Evolutionary conservation across 2,888 invertebrate species (phyloP).

Genomic region (Cistogaster globosa): DNA sequence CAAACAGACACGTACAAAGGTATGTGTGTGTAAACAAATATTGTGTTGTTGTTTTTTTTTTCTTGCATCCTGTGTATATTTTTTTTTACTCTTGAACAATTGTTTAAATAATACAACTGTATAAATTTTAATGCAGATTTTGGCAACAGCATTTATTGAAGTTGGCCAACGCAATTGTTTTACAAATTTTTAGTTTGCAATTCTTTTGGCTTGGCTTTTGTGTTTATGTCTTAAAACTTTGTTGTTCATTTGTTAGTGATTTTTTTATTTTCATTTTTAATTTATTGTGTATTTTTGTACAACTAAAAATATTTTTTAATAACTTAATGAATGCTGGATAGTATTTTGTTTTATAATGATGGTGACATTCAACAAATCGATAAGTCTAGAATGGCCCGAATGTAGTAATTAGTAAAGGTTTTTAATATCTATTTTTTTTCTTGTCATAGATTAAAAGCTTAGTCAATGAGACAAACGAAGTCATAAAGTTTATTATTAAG

Average conservation of each 20-base stretch:
- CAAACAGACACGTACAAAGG: conserved; percentile 1
- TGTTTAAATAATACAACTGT: conserved; percentile 76
- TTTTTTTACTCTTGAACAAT: conserved; percentile 24
- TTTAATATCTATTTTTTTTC: too few species aligned
- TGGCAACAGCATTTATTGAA: conserved; percentile 77
- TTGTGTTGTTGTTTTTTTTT: neutral
- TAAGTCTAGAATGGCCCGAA: neutral
- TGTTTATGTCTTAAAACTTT: conserved; percentile 33
- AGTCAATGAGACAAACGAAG: too few species aligned
- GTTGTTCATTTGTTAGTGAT: conserved; percentile 44
- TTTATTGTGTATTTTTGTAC: conserved; percentile 22
- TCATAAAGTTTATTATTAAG: too few species aligned
- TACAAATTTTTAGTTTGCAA: conserved; percentile 49
- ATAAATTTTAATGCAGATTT: conserved; percentile 82
- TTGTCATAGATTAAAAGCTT: too few species aligned
- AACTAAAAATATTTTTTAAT: neutral
- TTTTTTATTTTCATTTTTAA: neutral
- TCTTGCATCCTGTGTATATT: conserved; percentile 8
- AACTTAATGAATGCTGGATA: conserved; percentile 7
- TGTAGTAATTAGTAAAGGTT: neutral
- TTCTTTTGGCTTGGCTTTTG: conserved; percentile 49
- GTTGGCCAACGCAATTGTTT: conserved; percentile 69
- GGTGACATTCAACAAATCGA: neutral
- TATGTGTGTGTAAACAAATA: conserved; percentile 12
- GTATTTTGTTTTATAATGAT: conserved; percentile 4